These are phyloP conservation scores for Zygothrica quintamaculata DNA, from an alignment of 2,888 invertebrate genomes.

Conservation along the genomic window DNA sequence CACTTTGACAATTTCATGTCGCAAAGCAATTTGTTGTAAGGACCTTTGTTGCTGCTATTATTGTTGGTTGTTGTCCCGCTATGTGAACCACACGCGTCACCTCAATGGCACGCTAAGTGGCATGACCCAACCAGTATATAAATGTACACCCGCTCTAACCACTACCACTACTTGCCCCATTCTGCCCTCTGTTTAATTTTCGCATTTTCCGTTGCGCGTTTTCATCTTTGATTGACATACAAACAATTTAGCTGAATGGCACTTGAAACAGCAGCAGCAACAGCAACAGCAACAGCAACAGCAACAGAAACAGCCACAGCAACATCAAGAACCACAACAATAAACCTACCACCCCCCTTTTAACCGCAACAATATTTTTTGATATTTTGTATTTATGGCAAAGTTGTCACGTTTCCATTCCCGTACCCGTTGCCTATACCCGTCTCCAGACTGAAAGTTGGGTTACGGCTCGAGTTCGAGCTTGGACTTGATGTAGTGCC, in stretches of 20 bases:
- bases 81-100: slow-evolving; percentile 67
- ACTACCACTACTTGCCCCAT: slow-evolving; percentile 9
- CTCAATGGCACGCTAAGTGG: slow-evolving; percentile 73
- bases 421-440: neutral
- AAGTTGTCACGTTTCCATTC: slow-evolving; percentile 15
- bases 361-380: slow-evolving; percentile 53
- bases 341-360: slow-evolving; percentile 53
- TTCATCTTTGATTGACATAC: slow-evolving; percentile 80
- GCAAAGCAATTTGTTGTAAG: slow-evolving; percentile 72
- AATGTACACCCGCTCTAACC: slow-evolving; percentile 10
- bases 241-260: slow-evolving; percentile 80
- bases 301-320: slow-evolving; percentile 63
- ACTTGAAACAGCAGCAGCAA: slow-evolving; percentile 60
- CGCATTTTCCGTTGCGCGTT: slow-evolving; percentile 79
- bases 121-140: slow-evolving; percentile 34
- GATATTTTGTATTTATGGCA: slow-evolving; percentile 79
- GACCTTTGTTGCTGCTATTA: slow-evolving; percentile 41
- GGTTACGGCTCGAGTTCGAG: slow-evolving; percentile 7
- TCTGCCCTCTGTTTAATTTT: slow-evolving; percentile 74
- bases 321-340: slow-evolving; percentile 56
- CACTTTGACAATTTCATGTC: slow-evolving; percentile 71
- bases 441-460: slow-evolving; percentile 1
- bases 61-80: slow-evolving; percentile 48
- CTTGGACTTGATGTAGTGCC: slow-evolving; percentile 60
- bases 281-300: slow-evolving; percentile 42